phyloP scores from a whole-genome alignment of 2,113 vertebrate species.

The Cyprichromis sp. region DNA sequence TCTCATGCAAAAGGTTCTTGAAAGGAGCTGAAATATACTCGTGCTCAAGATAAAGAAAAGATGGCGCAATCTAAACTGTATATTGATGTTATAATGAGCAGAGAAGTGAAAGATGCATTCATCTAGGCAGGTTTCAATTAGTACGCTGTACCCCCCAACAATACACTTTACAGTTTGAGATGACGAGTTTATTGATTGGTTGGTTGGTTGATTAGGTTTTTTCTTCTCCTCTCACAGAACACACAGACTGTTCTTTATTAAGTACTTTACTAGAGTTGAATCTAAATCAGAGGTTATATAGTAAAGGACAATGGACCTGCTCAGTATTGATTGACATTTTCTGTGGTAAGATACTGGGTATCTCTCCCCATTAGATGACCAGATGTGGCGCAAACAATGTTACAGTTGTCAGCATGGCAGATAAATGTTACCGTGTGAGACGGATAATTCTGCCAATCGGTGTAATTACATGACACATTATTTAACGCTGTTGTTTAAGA shows the following conservation, averaged over 20 bases:
- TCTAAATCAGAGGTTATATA: neutral
- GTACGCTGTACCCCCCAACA: neutral
- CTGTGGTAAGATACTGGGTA: neutral
- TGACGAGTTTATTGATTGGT: fast-evolving
- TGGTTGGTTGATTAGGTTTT: fast-evolving
- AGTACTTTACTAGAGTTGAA: neutral
- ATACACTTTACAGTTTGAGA: neutral
- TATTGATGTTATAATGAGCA: neutral
- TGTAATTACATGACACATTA: neutral
- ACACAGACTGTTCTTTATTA: neutral
- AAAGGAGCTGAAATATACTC: neutral
- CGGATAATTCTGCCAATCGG: neutral
- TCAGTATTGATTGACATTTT: neutral
- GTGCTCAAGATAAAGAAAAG: neutral
- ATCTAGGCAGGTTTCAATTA: fast-evolving
- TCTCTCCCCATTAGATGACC: neutral
- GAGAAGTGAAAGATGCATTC: neutral
- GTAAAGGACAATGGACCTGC: neutral
- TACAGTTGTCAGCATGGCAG: neutral
- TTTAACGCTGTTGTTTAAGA: neutral
- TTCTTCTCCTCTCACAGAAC: neutral
- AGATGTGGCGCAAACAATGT: neutral
- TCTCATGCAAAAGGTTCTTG: neutral
- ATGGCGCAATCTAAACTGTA: fast-evolving
- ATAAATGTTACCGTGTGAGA: neutral